Evolutionary conservation across 1,140 invertebrate genomes (phyloP).

Genomic region (Carposina sasakii): DNA sequence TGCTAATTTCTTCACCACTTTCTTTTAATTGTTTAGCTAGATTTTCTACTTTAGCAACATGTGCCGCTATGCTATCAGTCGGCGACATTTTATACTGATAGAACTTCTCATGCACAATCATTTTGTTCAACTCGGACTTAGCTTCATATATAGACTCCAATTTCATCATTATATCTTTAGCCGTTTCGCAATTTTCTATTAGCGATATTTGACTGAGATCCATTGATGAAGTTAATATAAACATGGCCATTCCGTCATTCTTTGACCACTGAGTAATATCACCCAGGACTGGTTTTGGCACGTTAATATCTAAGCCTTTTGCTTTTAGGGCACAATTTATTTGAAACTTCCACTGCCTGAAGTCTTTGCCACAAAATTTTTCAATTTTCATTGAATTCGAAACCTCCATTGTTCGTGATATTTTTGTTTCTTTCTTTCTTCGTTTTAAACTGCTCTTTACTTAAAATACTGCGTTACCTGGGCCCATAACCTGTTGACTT

Average conservation of each 20-base stretch:
- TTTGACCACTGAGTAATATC: too few species aligned
- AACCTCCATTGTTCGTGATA: neutral
- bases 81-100: slow-evolving; percentile 30
- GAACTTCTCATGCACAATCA: slow-evolving; percentile 34
- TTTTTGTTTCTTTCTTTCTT: too few species aligned
- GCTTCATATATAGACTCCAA: slow-evolving; percentile 32
- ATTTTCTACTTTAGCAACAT: slow-evolving; percentile 36
- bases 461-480: too few species aligned
- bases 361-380: slow-evolving; percentile 33
- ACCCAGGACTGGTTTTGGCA: too few species aligned
- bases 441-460: too few species aligned
- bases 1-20: slow-evolving; percentile 27
- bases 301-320: slow-evolving; percentile 24
- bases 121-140: slow-evolving; percentile 30
- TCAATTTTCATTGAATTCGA: slow-evolving; percentile 21
- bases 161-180: slow-evolving; percentile 24
- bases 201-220: slow-evolving; percentile 5
- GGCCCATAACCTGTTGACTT: too few species aligned
- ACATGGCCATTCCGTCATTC: slow-evolving; percentile 9
- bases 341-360: too few species aligned
- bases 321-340: slow-evolving; percentile 25
- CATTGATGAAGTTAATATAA: slow-evolving; percentile 7
- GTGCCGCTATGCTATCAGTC: slow-evolving; percentile 25
- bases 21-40: slow-evolving; percentile 30
- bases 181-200: slow-evolving; percentile 8